A percentile compares a stretch with the other conserved stretches of the same genome.
These are phyloP conservation scores for Natator depressus DNA, from an alignment of 2,113 vertebrate species.

Conservation along the genomic window DNA sequence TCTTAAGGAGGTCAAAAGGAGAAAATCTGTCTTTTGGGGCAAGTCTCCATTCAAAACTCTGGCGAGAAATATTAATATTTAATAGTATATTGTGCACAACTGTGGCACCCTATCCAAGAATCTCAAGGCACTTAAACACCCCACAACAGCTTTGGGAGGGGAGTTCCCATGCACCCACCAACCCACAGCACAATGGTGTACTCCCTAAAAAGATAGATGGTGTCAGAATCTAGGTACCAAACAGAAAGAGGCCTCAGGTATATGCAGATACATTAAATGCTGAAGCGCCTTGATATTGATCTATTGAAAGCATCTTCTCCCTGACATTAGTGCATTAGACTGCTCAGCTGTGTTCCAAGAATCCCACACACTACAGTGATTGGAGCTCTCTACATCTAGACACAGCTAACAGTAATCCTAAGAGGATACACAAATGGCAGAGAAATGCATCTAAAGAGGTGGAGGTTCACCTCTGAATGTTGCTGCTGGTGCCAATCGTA, in stretches of 20 bases:
- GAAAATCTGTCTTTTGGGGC: conserved; percentile 79
- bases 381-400: neutral
- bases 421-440: neutral
- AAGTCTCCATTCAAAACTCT: conserved; percentile 81
- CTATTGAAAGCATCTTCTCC: neutral
- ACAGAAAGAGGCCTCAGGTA: neutral
- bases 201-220: neutral
- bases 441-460: neutral
- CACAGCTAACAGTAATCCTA: neutral
- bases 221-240: neutral
- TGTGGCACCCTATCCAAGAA: neutral
- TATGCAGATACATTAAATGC: neutral
- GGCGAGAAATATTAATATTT: fast-evolving
- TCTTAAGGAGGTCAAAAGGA: conserved; percentile 82
- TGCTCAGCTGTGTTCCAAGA: neutral
- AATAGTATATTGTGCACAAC: no score
- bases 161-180: fast-evolving
- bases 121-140: neutral
- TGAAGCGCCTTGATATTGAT: neutral
- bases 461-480: neutral
- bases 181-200: neutral
- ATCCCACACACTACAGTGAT: neutral
- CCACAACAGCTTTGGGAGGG: neutral
- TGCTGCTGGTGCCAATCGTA: no score
- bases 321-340: neutral